Conservation (phyloP, 2,797 vertebrate genomes). For the Chloroceryle amazona region DNA sequence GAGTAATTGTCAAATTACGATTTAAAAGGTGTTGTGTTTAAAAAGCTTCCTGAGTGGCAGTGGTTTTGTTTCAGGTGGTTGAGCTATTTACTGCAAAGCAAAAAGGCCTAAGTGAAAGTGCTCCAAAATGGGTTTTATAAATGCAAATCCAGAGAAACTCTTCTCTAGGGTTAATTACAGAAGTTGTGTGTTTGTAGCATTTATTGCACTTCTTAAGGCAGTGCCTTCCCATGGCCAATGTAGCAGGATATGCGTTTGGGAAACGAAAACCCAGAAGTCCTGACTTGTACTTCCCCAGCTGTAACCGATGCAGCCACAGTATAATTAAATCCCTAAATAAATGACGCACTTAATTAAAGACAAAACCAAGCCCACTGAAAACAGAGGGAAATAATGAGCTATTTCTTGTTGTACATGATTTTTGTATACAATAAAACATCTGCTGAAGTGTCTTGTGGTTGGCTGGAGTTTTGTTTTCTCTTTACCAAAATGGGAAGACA, state of each 20-base stretch:
- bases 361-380: constrained; percentile 46
- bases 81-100: neutral
- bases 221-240: neutral
- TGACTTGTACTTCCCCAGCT: constrained; percentile 6
- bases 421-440: constrained; percentile 12
- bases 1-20: neutral
- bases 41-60: neutral
- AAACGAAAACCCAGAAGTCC: neutral
- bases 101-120: neutral
- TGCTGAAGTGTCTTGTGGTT: constrained; percentile 31
- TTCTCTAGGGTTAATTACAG: neutral
- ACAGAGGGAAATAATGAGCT: neutral
- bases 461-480: neutral
- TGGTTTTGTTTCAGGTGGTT: neutral
- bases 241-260: neutral
- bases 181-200: fast-evolving
- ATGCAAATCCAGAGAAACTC: neutral
- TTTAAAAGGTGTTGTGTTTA: neutral
- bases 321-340: constrained; percentile 38
- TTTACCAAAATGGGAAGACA: neutral
- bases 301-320: constrained; percentile 5
- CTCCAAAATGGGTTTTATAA: neutral
- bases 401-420: neutral
- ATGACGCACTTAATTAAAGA: constrained; percentile 39
- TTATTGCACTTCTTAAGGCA: neutral